These are phyloP conservation scores for Rhynchomys soricoides DNA, from an alignment of 2,113 vertebrate genomes.

Conservation along the genomic window DNA sequence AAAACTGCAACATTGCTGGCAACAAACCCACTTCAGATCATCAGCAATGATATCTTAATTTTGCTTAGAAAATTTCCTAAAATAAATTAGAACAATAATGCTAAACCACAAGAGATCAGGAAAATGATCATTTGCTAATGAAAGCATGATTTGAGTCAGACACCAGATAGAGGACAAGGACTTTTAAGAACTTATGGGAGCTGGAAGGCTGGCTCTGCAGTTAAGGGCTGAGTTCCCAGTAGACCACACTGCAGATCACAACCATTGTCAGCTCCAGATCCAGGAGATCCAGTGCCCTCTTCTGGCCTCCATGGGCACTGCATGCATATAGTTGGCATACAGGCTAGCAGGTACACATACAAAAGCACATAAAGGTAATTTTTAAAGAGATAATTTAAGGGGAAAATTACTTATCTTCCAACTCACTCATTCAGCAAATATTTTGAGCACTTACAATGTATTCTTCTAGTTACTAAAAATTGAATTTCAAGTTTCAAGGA, in stretches of 20 bases:
- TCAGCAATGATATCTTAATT: not conserved
- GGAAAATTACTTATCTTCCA: not conserved
- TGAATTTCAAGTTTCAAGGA: conserved; percentile 18
- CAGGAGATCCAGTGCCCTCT: not conserved
- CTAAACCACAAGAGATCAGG: not conserved
- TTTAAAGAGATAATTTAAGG: not conserved
- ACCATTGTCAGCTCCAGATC: not conserved
- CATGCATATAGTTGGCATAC: not conserved
- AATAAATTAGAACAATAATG: not conserved
- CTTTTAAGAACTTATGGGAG: not conserved
- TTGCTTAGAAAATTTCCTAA: conserved; percentile 8
- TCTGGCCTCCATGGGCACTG: not conserved
- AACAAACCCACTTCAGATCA: conserved; percentile 6
- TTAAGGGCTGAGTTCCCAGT: not conserved
- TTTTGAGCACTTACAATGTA: not conserved
- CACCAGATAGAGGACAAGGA: not conserved
- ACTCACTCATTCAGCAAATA: not conserved
- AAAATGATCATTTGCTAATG: not conserved
- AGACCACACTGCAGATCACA: not conserved
- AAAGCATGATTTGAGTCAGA: not conserved
- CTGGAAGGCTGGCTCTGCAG: not conserved
- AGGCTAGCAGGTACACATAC: not conserved
- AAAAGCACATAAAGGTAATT: too few relatives aligned
- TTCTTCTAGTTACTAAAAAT: not conserved
- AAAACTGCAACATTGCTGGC: not conserved